Evolutionary conservation across 2,113 vertebrate species (phyloP).

Genomic region (Plecotus auritus): DNA sequence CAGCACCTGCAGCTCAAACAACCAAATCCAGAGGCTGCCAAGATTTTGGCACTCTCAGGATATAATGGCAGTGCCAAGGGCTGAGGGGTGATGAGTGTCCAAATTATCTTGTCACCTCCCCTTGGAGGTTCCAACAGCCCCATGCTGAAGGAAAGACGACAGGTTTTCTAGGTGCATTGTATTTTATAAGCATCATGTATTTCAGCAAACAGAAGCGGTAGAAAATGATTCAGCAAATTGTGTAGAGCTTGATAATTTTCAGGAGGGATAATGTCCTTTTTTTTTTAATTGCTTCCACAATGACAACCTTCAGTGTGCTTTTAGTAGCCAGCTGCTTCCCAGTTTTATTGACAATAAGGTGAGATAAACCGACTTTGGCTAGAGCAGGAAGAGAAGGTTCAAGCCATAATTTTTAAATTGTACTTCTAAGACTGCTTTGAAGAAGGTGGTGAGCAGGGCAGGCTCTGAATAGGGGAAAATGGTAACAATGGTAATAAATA

Average conservation of each 20-base stretch:
- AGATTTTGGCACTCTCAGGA: background rate
- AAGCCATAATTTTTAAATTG: background rate
- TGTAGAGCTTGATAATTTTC: background rate
- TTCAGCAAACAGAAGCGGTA: background rate
- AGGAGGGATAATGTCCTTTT: background rate
- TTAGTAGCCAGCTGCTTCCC: background rate
- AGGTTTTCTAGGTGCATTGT: background rate
- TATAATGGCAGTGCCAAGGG: background rate
- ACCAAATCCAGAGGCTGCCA: background rate
- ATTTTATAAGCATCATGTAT: background rate
- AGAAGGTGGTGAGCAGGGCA: background rate
- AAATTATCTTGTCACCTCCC: slow-evolving; percentile 1
- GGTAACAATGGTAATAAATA: background rate
- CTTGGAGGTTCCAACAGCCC: background rate
- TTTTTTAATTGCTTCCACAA: background rate
- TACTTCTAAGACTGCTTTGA: background rate
- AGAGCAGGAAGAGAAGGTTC: background rate
- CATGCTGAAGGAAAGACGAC: background rate
- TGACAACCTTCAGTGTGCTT: background rate
- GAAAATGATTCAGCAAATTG: background rate
- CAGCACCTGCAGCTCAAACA: slow-evolving; percentile 43
- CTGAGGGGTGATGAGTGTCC: background rate
- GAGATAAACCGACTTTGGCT: background rate
- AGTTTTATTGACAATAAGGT: background rate
- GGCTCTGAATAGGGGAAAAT: background rate